phyloP scores from a whole-genome alignment of 2,888 invertebrate genomes.

The Trichogramma dendrolimi region DNA sequence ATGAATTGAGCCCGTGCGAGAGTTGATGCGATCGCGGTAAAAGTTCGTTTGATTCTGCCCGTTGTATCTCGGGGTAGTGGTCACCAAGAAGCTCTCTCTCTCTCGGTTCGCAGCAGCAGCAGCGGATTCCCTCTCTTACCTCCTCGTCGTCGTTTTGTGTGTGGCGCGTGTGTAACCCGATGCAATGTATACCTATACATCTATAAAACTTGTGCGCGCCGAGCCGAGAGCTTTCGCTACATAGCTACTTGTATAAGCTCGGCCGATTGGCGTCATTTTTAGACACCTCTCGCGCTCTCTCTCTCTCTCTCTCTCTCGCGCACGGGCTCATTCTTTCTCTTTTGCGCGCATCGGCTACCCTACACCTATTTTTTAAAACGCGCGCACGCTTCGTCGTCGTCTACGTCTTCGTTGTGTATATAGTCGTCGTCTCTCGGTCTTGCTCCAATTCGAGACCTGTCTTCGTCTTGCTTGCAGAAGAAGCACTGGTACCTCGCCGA shows the following conservation, averaged over 20 bases:
- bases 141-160: not conserved
- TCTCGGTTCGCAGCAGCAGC: too few species aligned
- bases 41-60: conserved; percentile 49
- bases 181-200: too few species aligned
- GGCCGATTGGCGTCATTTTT: conserved; percentile 24
- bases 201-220: not conserved
- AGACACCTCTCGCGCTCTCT: conserved; percentile 18
- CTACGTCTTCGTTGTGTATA: not conserved
- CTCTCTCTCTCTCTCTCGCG: conserved; percentile 30
- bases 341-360: conserved; percentile 13
- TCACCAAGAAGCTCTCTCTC: too few species aligned
- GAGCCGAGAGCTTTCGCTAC: not conserved
- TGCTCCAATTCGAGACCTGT: not conserved
- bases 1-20: conserved; percentile 23
- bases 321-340: conserved; percentile 8
- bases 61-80: conserved; percentile 16
- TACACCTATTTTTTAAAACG: too few species aligned
- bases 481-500: not conserved
- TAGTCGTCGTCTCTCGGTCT: not conserved
- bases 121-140: not conserved
- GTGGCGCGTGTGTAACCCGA: too few species aligned
- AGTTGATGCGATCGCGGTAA: conserved; percentile 45
- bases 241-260: conserved; percentile 5
- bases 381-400: too few species aligned
- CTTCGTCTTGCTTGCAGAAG: not conserved